Conservation (phyloP, 92 coral and sea anemone species). For the Zoanthus sociatus region DNA sequence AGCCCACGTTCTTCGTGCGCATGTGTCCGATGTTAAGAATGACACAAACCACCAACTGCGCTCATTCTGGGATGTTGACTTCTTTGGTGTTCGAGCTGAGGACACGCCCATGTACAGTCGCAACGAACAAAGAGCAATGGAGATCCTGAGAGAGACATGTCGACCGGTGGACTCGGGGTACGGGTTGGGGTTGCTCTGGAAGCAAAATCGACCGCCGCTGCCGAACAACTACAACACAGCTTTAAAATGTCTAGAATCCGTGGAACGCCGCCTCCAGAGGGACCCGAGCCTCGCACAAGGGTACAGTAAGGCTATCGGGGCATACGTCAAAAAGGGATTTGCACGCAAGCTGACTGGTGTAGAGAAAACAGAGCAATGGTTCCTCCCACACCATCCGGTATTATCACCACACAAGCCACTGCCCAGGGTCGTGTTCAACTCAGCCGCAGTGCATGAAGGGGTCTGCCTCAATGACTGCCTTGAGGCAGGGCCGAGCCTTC, state of each 20-base stretch:
- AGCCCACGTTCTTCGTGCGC: conserved; percentile 49
- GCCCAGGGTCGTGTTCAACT: too few species aligned
- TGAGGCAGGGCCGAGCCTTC: too few species aligned
- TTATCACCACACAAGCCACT: too few species aligned
- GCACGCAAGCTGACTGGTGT: conserved; percentile 26
- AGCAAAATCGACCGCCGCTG: conserved; percentile 34
- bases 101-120: conserved; percentile 26
- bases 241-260: conserved; percentile 46
- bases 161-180: conserved; percentile 47
- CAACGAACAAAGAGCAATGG: conserved; percentile 40
- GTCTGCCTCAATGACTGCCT: too few species aligned
- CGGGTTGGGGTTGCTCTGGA: conserved; percentile 48
- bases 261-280: conserved; percentile 44
- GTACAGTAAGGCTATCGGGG: conserved; percentile 22
- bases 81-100: conserved; percentile 53
- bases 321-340: conserved; percentile 36
- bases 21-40: conserved; percentile 38
- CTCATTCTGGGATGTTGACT: conserved; percentile 57
- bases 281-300: conserved; percentile 40
- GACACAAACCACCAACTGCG: conserved; percentile 52
- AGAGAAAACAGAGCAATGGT: background rate
- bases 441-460: too few species aligned
- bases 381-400: too few species aligned
- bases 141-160: conserved; percentile 43
- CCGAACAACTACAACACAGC: conserved; percentile 53